phyloP scores from a whole-genome alignment of 2,113 vertebrate genomes.

The Rafetus swinhoei region DNA sequence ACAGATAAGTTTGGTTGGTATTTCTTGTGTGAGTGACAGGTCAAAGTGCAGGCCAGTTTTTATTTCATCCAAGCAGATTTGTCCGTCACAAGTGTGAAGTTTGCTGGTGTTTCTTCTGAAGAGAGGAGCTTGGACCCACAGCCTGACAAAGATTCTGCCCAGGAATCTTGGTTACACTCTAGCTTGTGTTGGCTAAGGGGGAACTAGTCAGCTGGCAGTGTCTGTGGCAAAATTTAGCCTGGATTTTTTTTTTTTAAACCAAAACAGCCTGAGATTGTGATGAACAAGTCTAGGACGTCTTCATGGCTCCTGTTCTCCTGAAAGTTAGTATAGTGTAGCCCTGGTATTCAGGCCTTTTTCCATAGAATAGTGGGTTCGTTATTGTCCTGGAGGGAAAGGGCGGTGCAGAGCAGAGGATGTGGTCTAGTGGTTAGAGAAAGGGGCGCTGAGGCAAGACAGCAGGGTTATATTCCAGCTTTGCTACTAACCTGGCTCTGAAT shows the following conservation, averaged over 20 bases:
- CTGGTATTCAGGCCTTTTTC: background rate
- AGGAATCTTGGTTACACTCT: background rate
- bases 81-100: background rate
- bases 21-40: background rate
- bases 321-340: background rate
- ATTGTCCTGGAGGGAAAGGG: background rate
- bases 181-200: background rate
- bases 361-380: background rate
- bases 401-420: background rate
- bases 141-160: background rate
- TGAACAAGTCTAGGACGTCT: background rate
- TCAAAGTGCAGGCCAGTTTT: background rate
- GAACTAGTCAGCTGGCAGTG: background rate
- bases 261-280: background rate
- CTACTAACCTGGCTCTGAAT: background rate
- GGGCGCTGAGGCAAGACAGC: background rate
- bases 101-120: background rate
- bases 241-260: background rate
- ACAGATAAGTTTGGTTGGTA: background rate
- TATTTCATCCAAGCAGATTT: background rate
- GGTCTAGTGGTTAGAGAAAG: background rate
- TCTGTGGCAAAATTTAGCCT: background rate
- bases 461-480: background rate
- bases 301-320: background rate
- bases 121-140: background rate